These are phyloP conservation scores for Cheilosia variabilis DNA, from an alignment of 2,888 invertebrate species.

Conservation along the genomic window DNA sequence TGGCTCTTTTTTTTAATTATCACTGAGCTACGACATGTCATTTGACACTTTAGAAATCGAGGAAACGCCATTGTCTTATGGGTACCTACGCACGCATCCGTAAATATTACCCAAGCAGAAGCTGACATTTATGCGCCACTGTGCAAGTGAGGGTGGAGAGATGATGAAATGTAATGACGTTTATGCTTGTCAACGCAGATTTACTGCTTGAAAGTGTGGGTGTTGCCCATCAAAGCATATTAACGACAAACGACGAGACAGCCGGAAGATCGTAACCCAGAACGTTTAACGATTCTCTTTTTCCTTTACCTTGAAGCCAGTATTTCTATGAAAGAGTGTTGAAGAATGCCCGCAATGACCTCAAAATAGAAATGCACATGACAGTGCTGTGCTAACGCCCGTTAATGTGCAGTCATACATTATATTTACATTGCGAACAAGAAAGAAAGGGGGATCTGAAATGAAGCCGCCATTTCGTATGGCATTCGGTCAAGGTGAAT, in stretches of 20 bases:
- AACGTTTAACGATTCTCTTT: slow-evolving; percentile 14
- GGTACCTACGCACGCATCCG: slow-evolving; percentile 9
- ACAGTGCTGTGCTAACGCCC: slow-evolving; percentile 17
- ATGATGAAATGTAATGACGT: slow-evolving; percentile 33
- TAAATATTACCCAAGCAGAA: slow-evolving; percentile 39
- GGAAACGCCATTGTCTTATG: slow-evolving; percentile 51
- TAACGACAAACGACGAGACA: slow-evolving; percentile 7
- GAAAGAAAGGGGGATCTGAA: slow-evolving; percentile 14
- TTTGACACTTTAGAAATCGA: slow-evolving; percentile 56
- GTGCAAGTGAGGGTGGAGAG: slow-evolving; percentile 19
- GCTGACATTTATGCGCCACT: neutral
- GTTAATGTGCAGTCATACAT: slow-evolving; percentile 6
- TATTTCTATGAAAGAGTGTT: neutral
- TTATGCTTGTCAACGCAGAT: slow-evolving; percentile 48
- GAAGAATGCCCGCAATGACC: slow-evolving; percentile 52
- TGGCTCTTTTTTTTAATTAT: slow-evolving; percentile 58
- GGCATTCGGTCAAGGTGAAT: slow-evolving; percentile 73
- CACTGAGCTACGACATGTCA: slow-evolving; percentile 44
- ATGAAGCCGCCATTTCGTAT: slow-evolving; percentile 34
- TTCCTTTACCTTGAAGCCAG: neutral
- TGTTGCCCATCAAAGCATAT: slow-evolving; percentile 26
- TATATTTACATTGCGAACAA: neutral
- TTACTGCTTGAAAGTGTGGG: slow-evolving; percentile 38
- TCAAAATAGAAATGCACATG: slow-evolving; percentile 40
- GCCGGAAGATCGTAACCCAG: slow-evolving; percentile 60